Evolutionary conservation across 1,140 invertebrate species (phyloP).

Genomic region (Gyrodactylus salaris): DNA sequence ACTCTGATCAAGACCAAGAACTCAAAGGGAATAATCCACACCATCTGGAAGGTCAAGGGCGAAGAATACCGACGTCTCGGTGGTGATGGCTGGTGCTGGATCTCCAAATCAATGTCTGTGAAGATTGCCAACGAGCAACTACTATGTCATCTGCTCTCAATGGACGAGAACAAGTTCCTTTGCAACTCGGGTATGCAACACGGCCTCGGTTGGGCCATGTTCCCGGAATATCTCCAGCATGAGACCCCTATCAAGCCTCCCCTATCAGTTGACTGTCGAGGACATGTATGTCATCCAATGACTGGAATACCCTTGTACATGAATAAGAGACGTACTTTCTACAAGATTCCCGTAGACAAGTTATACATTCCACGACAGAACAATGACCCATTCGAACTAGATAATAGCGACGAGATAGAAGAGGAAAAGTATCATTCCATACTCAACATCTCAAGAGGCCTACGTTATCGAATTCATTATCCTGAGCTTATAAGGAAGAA

Average conservation of each 20-base stretch:
- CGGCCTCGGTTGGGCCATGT: neutral
- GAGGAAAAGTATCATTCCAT: neutral
- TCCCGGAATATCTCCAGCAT: neutral
- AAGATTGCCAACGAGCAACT: neutral
- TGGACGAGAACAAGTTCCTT: neutral
- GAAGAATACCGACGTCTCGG: conserved; percentile 4
- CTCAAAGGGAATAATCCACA: neutral
- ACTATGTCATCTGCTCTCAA: neutral
- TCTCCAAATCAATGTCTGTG: neutral
- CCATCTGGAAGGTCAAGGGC: conserved; percentile 4
- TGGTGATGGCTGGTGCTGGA: conserved; percentile 1
- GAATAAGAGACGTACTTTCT: neutral
- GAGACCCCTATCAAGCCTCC: neutral
- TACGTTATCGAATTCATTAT: neutral
- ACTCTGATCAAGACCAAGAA: neutral
- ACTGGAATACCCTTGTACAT: neutral
- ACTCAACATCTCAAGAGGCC: neutral
- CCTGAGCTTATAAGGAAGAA: neutral
- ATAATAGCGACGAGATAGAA: neutral
- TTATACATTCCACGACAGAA: neutral
- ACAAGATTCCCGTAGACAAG: neutral
- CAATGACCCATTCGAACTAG: neutral
- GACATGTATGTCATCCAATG: neutral
- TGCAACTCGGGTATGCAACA: neutral
- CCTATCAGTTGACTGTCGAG: neutral